A percentile compares a stretch with the other conserved stretches of the same genome.
phyloP scores from a whole-genome alignment of 2,113 vertebrate species.

The Oncorhynchus masou region DNA sequence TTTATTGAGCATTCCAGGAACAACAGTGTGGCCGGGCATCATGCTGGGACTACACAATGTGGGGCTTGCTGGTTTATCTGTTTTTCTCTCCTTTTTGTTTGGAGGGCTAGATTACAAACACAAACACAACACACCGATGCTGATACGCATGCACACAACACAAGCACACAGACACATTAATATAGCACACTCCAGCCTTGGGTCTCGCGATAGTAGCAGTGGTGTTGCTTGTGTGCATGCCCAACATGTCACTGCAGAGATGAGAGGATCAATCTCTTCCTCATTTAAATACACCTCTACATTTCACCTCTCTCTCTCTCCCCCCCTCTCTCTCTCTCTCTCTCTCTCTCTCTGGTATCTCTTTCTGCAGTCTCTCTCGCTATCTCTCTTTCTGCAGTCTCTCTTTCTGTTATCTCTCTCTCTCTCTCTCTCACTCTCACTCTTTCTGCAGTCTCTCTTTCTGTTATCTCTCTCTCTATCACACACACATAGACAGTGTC shows the following conservation, averaged over 20 bases:
- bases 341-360: neutral
- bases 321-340: neutral
- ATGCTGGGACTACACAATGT: conserved; percentile 34
- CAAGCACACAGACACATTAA: conserved; percentile 15
- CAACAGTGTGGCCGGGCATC: neutral
- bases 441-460: conserved; percentile 45
- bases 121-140: too few species aligned
- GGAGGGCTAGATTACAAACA: too few species aligned
- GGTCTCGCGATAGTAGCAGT: too few species aligned
- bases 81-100: conserved; percentile 8
- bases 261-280: conserved; percentile 41
- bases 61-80: conserved; percentile 37
- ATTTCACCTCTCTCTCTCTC: conserved; percentile 11
- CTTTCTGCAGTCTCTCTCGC: too few species aligned
- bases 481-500: too few species aligned
- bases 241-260: conserved; percentile 29
- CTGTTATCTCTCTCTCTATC: neutral
- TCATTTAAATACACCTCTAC: conserved; percentile 46
- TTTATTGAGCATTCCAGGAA: conserved; percentile 31
- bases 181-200: neutral
- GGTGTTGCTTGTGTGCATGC: conserved; percentile 27
- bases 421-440: conserved; percentile 28
- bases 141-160: neutral
- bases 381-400: too few species aligned
- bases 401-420: neutral